Evolutionary conservation across 2,113 vertebrate species (phyloP).

Genomic region (Eupsittula cactorum): DNA sequence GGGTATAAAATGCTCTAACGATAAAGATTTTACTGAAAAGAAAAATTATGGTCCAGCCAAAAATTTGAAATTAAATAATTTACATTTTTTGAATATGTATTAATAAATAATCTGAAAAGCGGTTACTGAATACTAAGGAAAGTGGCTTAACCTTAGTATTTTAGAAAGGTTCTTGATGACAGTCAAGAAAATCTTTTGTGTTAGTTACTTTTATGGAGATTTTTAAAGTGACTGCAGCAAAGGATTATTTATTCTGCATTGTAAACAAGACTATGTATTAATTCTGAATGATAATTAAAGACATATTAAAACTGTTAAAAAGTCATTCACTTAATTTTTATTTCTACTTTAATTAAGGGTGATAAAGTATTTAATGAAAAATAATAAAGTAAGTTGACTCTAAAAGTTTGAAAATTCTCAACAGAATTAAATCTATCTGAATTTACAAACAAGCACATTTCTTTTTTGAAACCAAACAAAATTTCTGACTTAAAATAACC

Average conservation of each 20-base stretch:
- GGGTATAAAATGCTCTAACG: conserved; percentile 17
- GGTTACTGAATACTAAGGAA: background rate
- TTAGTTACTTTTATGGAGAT: background rate
- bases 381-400: background rate
- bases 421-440: background rate
- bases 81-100: background rate
- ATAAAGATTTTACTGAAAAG: conserved; percentile 12
- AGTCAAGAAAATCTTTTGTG: background rate
- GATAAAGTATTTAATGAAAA: background rate
- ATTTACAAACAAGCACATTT: background rate
- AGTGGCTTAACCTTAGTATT: background rate
- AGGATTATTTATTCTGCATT: background rate
- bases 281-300: background rate
- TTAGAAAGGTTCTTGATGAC: background rate
- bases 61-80: background rate
- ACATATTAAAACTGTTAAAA: background rate
- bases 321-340: background rate
- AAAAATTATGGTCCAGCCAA: background rate
- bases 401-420: background rate
- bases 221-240: background rate
- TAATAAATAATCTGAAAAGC: background rate
- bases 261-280: background rate
- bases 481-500: background rate
- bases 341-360: background rate
- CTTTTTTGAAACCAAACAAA: background rate